Evolutionary conservation across 2,113 vertebrate species (phyloP).

Genomic region (Rallus limicola): DNA sequence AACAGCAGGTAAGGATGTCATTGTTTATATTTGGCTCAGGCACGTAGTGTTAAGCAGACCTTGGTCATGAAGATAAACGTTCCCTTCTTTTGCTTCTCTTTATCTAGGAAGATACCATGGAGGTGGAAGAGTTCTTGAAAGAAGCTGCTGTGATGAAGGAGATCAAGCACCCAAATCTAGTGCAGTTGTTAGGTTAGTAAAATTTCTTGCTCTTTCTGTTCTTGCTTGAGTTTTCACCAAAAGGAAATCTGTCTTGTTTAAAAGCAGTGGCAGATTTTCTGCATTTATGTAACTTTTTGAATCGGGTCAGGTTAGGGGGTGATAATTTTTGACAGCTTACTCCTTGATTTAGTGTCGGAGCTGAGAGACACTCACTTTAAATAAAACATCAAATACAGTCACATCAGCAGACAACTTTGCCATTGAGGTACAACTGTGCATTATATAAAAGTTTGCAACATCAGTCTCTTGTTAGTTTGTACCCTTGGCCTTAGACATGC

Average conservation of each 20-base stretch:
- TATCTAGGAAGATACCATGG: conserved; percentile 97
- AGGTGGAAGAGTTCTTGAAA: conserved; percentile 98
- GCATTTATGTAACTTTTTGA: background rate
- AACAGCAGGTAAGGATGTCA: background rate
- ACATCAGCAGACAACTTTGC: background rate
- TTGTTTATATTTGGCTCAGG: background rate
- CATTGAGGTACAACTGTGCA: background rate
- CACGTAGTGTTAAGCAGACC: background rate
- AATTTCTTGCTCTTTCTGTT: background rate
- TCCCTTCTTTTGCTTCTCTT: background rate
- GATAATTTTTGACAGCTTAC: background rate
- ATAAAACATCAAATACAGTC: background rate
- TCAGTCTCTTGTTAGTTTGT: background rate
- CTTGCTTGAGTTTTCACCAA: background rate
- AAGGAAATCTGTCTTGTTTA: background rate
- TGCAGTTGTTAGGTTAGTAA: conserved; percentile 86
- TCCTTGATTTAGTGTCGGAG: background rate
- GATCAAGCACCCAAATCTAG: conserved; percentile 97
- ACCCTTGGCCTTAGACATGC: background rate
- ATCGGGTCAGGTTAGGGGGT: background rate
- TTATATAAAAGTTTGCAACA: background rate
- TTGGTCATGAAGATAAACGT: background rate
- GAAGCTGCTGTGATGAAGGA: conserved; percentile 99
- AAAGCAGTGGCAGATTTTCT: background rate
- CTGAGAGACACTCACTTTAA: background rate